Evolutionary conservation across 2,113 vertebrate genomes (phyloP).

Genomic region (Trinectes maculatus): DNA sequence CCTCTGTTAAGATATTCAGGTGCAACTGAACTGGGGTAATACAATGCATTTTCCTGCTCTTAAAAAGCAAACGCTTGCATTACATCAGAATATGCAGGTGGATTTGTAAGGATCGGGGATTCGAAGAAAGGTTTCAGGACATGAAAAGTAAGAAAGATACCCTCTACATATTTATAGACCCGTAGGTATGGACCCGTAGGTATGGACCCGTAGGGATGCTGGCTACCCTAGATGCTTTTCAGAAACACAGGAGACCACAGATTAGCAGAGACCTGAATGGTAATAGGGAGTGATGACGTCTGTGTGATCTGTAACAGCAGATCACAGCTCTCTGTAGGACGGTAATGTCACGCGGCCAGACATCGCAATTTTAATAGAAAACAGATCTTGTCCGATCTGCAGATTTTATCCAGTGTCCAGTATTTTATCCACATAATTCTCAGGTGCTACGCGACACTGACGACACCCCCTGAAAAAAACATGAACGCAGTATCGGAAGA

Average conservation of each 20-base stretch:
- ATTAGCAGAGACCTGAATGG: constrained; percentile 35
- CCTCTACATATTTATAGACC: too few species aligned
- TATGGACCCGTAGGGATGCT: not conserved
- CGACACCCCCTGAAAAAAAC: too few species aligned
- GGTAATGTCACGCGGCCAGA: not conserved
- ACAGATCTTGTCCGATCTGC: not conserved
- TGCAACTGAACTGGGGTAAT: too few species aligned
- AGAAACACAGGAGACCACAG: constrained; percentile 12
- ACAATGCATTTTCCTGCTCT: too few species aligned
- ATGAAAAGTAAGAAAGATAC: too few species aligned
- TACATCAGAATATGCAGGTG: too few species aligned
- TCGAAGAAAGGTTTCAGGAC: too few species aligned
- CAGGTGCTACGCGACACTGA: constrained; percentile 5
- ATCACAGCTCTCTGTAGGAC: not conserved
- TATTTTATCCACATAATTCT: not conserved
- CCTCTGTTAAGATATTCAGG: too few species aligned
- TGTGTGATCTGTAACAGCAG: constrained; percentile 16
- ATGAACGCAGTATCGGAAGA: too few species aligned
- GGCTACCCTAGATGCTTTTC: constrained; percentile 4
- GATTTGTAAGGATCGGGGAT: too few species aligned
- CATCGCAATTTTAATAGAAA: not conserved
- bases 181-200: too few species aligned
- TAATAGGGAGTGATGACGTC: constrained; percentile 25
- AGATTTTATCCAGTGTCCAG: not conserved
- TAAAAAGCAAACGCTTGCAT: too few species aligned